phyloP scores from a whole-genome alignment of 2,888 invertebrate genomes.

The Gerosis bhagava region DNA sequence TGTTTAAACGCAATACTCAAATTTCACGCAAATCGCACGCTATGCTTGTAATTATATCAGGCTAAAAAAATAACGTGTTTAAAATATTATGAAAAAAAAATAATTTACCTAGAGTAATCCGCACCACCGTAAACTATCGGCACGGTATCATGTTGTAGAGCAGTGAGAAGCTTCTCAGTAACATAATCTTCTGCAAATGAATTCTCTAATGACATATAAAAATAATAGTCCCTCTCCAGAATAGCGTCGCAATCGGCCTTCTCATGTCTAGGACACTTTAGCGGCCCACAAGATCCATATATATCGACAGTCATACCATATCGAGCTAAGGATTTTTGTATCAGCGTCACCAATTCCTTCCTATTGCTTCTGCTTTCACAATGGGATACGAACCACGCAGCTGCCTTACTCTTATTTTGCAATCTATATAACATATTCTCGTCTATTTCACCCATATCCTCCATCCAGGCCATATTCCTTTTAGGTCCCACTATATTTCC shows the following conservation, averaged over 20 bases:
- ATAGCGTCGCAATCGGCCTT: conserved; percentile 49
- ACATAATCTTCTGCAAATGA: conserved; percentile 83
- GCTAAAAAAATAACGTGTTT: too few species aligned
- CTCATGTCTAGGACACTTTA: conserved; percentile 46
- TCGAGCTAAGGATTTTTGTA: conserved; percentile 45
- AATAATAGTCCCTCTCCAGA: conserved; percentile 84
- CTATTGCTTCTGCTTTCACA: conserved; percentile 55
- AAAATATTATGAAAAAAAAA: too few species aligned
- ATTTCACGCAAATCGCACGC: too few species aligned
- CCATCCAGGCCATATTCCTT: conserved; percentile 46
- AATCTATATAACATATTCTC: conserved; percentile 42
- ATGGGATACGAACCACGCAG: conserved; percentile 72
- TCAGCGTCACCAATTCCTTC: conserved; percentile 40
- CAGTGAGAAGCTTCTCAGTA: conserved; percentile 83
- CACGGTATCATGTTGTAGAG: conserved; percentile 81
- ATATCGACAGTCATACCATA: conserved; percentile 68
- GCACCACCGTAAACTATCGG: conserved; percentile 87
- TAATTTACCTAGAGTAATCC: conserved; percentile 78
- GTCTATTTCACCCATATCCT: conserved; percentile 36
- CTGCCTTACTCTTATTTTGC: conserved; percentile 58
- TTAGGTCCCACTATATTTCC: conserved; percentile 60
- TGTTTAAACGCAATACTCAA: too few species aligned
- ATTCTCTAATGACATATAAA: conserved; percentile 89
- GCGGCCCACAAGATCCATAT: conserved; percentile 77
- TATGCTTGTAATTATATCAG: too few species aligned